Evolutionary conservation across 2,888 invertebrate genomes (phyloP), one percentile per base, ranked within the genome.

Genomic region (Meteorus cinctellus): DNA sequence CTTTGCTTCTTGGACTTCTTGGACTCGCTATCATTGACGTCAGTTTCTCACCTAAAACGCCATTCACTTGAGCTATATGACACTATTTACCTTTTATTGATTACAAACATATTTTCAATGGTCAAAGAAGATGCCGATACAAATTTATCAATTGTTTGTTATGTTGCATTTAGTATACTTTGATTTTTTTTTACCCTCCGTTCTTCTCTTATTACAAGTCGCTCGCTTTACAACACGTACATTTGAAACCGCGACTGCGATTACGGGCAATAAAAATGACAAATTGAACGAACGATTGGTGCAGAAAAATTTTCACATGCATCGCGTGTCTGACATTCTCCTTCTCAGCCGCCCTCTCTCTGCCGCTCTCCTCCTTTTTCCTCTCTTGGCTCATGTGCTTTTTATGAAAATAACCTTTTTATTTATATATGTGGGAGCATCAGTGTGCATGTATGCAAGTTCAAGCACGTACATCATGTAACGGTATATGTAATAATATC

Each of bases 1-100:
- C 92, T 91, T 93, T 93, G 92, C 93, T 93, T 92, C 92, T 92
- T 79, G 84, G 81, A 82, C 85, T 85, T 83, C 87, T 85, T 79
- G 85, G 83, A 80, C 82, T 80, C 78, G 83, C 81, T 78, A 82
- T 84, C 81, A 86, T 82, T 78, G 82, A 72, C 80, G 82, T 82
- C 80, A 86, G 86, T 83, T 89, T 88, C 82, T 87, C 87, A 81
- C 89, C 88, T 89, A 89, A 85, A 87, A 86, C 72, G 36, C 76
- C 69, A 74, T 45, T 75, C 48, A 72, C 45, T 76, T 78, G 10
- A 75, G 59, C 60, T 41, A 10, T 19, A 2, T 72, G 10, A 65
- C 51, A 31, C 8, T 6, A 31, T 48, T 62, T 59, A 12, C 0
- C 24, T 51, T 60, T 24, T 34, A 62, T 48, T 29, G n/a, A 24